Base-by-base conservation (phyloP, 1,140 invertebrate genomes). In the Meloidogyne exigua region DNA sequence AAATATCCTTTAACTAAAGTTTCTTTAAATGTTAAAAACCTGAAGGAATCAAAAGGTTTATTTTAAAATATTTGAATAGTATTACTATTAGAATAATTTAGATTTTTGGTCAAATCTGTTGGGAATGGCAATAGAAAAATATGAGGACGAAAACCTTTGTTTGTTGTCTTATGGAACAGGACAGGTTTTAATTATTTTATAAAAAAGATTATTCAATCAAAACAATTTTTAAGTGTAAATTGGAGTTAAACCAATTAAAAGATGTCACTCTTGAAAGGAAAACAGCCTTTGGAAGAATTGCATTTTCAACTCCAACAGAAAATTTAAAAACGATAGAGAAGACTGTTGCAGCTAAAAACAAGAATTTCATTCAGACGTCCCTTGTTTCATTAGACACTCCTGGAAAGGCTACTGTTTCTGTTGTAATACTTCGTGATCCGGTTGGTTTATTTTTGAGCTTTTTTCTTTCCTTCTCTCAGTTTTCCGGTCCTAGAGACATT, bases 391-490 rank as follows among this genome's bases (percentile, higher is more conserved):
- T 99, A 68, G 93, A 95, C 83, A 99, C 96, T 0, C 95, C 95
- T 0, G 96, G 94, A 67, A 99, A 99, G 89, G 94, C 94, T 2
- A 93, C 93, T 11, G 96, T 98, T 0, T 90, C 93, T 77, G 96
- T 99, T 32, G 93, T 98, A 25, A 98, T 99, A 84, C 89, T 98
- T 10, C 93, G 93, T 36, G 96, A 98, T 90, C 95, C 95, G 1
- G 91, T 92, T 89, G 89, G 87, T 57, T 32, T 36, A 39, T 15
- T 57, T 15, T 28, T 70, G 4, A 39, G 10, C 0, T 32, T 3
- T 3, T 32, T n/a, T n/a, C n/a, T n/a, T n/a, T n/a, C n/a, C n/a
- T n/a, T n/a, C n/a, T n/a, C n/a, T n/a, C n/a, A n/a, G n/a, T n/a
- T n/a, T n/a, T n/a, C n/a, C n/a, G n/a, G n/a, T n/a, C n/a, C n/a